Base-by-base conservation (phyloP, 2,113 vertebrate genomes). In the Brachypteracias leptosomus region DNA sequence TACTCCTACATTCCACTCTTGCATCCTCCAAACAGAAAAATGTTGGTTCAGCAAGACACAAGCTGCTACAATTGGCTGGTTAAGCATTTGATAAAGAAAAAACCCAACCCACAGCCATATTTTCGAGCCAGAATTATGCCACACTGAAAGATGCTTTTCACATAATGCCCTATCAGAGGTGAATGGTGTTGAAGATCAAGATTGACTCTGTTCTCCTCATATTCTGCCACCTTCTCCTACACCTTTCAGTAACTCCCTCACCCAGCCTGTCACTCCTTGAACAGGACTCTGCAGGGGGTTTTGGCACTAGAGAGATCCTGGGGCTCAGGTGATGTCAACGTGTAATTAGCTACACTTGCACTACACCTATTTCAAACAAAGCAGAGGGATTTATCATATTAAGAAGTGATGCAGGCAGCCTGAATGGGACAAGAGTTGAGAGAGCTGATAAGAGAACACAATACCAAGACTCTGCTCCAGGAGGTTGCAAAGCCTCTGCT, bases 11-110 rank as follows among this genome's bases (percentile, higher is more conserved):
- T 95, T 93, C 91, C 86, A 31, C 68, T 74, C 73, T 42, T 0
- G 4, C 91, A 95, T 84, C 94, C 95, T 96, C 89, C 95, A 87
- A 95, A 84, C 76, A 81, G 73, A 92, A 86, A 95, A 92, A 73
- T 47, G 86, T 93, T 89, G 84, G 61, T 84, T 95, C 95, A 96
- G 96, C 95, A 87, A 65, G 80, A 92, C 70, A 72, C 9, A 31
- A 75, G 89, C 93, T 2, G 5, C 86, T 63, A 42, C 83, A 71
- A 91, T 12, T 44, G 80, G 73, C 65, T 89, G 77, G 83, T 73
- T 74, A 83, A 70, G 90, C 68, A 42, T 46, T 63, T 63, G 42
- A 29, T 38, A 58, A 55, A 87, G 81, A 67, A 66, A 82, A 61
- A 78, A 61, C 5, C 13, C n/a, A 49, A 65, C 57, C 17, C 49